Percentiles rank a stretch among this genome's conserved stretches.
Conservation (phyloP, 2,113 vertebrate species). For the Naja naja region DNA sequence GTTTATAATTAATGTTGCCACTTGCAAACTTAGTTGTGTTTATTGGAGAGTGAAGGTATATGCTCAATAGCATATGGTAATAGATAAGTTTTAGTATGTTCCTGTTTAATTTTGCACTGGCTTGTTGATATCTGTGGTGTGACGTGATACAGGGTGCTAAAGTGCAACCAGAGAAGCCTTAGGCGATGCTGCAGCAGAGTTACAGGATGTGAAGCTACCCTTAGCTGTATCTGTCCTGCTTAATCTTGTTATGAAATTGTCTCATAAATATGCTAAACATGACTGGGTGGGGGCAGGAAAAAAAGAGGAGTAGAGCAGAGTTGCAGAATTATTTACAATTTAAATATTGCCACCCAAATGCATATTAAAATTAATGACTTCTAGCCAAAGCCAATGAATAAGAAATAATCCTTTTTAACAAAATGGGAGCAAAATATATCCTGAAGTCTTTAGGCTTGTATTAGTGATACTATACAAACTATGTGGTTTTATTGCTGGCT, state of each 20-base stretch:
- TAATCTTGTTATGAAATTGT: slow-evolving; percentile 50
- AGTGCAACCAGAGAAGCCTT: slow-evolving; percentile 32
- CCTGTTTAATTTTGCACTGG: not conserved
- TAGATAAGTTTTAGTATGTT: slow-evolving; percentile 35
- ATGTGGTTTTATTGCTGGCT: slow-evolving; percentile 52
- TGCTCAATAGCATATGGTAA: slow-evolving; percentile 31
- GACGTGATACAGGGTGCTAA: slow-evolving; percentile 39
- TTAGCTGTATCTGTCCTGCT: slow-evolving; percentile 31
- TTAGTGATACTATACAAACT: slow-evolving; percentile 57
- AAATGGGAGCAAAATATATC: slow-evolving; percentile 20
- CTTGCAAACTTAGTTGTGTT: not conserved
- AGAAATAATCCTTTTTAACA: slow-evolving; percentile 54
- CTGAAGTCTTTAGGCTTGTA: slow-evolving; percentile 45
- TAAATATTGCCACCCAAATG: slow-evolving; percentile 60
- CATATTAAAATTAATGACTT: slow-evolving; percentile 68
- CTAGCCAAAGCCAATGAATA: slow-evolving; percentile 58
- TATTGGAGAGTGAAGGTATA: not conserved
- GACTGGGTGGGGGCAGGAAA: slow-evolving; percentile 24
- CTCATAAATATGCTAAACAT: slow-evolving; percentile 62
- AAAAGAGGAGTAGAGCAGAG: slow-evolving; percentile 30
- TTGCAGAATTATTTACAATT: slow-evolving; percentile 62
- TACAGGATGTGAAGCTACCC: slow-evolving; percentile 31
- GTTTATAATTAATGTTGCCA: not conserved
- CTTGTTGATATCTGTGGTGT: slow-evolving; percentile 39
- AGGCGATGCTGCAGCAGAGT: slow-evolving; percentile 5